These are phyloP conservation scores for Cosmia trapezina DNA, from an alignment of 2,888 invertebrate species.

Conservation along the genomic window DNA sequence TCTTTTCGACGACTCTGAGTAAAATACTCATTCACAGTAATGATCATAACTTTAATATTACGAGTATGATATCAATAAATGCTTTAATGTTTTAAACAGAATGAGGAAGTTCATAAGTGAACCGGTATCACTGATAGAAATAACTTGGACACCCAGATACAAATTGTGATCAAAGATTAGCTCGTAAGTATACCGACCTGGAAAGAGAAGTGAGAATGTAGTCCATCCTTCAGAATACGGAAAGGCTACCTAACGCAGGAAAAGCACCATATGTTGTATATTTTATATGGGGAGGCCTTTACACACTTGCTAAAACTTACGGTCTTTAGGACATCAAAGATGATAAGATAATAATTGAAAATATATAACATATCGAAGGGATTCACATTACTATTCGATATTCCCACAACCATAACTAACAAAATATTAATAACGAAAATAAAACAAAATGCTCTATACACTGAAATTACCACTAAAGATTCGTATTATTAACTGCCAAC, in stretches of 20 bases:
- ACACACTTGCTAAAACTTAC: background rate
- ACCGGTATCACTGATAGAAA: background rate
- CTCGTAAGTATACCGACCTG: background rate
- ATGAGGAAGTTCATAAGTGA: background rate
- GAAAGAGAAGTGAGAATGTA: background rate
- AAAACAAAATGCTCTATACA: background rate
- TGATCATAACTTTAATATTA: background rate
- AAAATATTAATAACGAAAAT: conserved; percentile 1
- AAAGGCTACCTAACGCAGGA: background rate
- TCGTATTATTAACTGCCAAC: conserved; percentile 8
- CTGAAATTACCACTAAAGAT: background rate
- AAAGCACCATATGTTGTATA: background rate
- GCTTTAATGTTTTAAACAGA: background rate
- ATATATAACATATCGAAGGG: background rate
- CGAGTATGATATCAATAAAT: background rate
- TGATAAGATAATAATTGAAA: background rate
- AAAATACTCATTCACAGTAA: background rate
- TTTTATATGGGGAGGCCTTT: too few species aligned
- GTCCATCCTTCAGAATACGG: background rate
- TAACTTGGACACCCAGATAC: background rate
- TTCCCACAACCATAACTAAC: background rate
- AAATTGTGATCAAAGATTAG: background rate
- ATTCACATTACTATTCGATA: background rate
- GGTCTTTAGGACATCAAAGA: background rate
- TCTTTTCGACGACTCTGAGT: background rate